Base-by-base conservation (phyloP, 2,888 invertebrate genomes). In the Coelopa pilipes region DNA sequence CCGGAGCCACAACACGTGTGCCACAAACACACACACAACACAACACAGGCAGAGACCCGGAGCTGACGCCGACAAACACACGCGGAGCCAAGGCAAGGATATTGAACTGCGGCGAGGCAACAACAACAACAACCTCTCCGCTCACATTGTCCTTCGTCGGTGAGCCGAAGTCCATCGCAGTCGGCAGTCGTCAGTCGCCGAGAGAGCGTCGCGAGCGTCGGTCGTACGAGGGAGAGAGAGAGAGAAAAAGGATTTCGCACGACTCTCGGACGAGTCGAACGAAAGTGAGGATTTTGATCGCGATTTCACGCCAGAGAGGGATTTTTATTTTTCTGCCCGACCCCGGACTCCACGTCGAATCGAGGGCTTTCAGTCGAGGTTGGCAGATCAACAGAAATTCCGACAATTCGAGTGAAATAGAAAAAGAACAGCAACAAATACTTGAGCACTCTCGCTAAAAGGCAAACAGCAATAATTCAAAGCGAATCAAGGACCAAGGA, bases 201-300 rank as follows among this genome's bases (percentile, higher is more conserved):
- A 17, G 46, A 15, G 12, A 45, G 19, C 47, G 65, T 65, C 19
- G 45, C 24, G 55, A n/a, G 68, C 68, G 68, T 19, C 24, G 55
- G 68, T 68, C 55, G 68, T 45, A 45, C n/a, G 11, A 46, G 46
- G 17, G 2, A 19, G 17, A 11, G n/a, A 19, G n/a, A 11, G 57
- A 19, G 57, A 7, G 34, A 34, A 7, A 7, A 34, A 34, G 34
- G 34, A 34, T 34, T 34, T 34, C 34, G 2, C 34, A 2, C 7
- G 34, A 34, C 4, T 7, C 2, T 2, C 34, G 34, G 34, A 34
- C 34, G 7, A 34, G 2, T 7, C 34, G 2, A 34, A 7, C 34
- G 34, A 34, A 34, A 7, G 2, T 34, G 34, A n/a, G n/a, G n/a
- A n/a, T n/a, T n/a, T n/a, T n/a, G n/a, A n/a, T n/a, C n/a, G n/a